Percentiles rank a stretch among this genome's conserved stretches.
These are phyloP conservation scores for Ethmia dodecea DNA, from an alignment of 2,888 invertebrate genomes.

Conservation along the genomic window DNA sequence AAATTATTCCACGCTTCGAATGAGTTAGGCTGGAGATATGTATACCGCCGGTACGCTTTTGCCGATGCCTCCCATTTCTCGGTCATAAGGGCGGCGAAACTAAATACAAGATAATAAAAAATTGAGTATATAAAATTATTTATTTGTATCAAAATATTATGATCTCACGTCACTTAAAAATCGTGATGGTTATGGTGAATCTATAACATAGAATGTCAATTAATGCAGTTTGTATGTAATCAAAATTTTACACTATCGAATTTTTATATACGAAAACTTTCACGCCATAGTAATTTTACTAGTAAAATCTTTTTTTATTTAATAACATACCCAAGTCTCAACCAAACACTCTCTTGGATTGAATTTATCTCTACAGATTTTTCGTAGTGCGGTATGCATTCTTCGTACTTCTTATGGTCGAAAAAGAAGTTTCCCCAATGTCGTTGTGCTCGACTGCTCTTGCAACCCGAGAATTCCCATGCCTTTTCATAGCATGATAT, in stretches of 20 bases:
- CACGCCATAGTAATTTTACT: too few relatives aligned
- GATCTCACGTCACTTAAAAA: too few relatives aligned
- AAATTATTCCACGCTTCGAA: conserved; percentile 99
- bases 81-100: conserved; percentile 85
- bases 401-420: conserved; percentile 83
- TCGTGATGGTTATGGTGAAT: too few relatives aligned
- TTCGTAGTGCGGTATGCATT: conserved; percentile 89
- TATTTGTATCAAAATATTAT: too few relatives aligned
- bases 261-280: too few relatives aligned
- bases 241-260: too few relatives aligned
- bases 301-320: too few relatives aligned
- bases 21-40: conserved; percentile 90
- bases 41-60: conserved; percentile 90
- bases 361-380: conserved; percentile 91
- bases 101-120: too few relatives aligned
- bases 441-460: conserved; percentile 90
- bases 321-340: conserved; percentile 81
- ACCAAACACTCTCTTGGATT: conserved; percentile 91
- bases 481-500: conserved; percentile 90
- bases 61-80: conserved; percentile 91
- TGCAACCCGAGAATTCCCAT: conserved; percentile 90
- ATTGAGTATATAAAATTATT: too few relatives aligned
- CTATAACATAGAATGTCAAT: too few relatives aligned
- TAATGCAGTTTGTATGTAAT: too few relatives aligned
- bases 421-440: conserved; percentile 92